These are phyloP conservation scores for Spizaetus ornatus DNA, from an alignment of 2,113 vertebrate genomes.

Conservation along the genomic window DNA sequence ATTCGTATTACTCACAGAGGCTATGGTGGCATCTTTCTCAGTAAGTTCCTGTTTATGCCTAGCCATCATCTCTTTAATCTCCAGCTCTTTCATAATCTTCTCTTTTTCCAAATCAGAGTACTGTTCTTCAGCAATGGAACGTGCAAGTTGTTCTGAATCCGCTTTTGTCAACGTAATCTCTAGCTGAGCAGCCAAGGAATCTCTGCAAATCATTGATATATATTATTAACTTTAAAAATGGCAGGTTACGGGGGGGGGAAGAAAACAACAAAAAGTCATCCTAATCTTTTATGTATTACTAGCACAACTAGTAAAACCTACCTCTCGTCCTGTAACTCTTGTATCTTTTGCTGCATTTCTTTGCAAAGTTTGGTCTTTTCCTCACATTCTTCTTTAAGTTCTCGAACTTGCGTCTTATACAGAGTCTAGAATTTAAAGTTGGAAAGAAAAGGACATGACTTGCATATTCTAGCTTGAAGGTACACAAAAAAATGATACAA, in stretches of 20 bases:
- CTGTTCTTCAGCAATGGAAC: conserved; percentile 97
- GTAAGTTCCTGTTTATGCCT: conserved; percentile 92
- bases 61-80: conserved; percentile 99
- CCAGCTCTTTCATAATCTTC: conserved; percentile 99
- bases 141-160: conserved; percentile 95
- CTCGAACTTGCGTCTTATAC: conserved; percentile 97
- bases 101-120: conserved; percentile 98
- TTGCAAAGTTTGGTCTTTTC: conserved; percentile 94
- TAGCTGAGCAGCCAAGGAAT: conserved; percentile 94
- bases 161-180: conserved; percentile 98
- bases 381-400: conserved; percentile 97
- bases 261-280: background rate
- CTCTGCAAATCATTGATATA: conserved; percentile 72
- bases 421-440: conserved; percentile 82
- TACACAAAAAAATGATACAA: background rate
- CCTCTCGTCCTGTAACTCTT: conserved; percentile 96
- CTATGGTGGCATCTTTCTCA: conserved; percentile 94
- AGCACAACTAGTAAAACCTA: conserved; percentile 24
- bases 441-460: background rate
- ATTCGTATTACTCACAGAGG: conserved; percentile 77
- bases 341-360: conserved; percentile 91
- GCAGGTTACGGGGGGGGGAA: background rate
- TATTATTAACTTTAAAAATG: background rate
- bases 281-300: background rate
- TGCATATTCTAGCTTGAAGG: background rate